Percentiles rank a stretch among this genome's conserved stretches.
Conservation (phyloP, 2,888 invertebrate genomes). For the Dolichomitus sp. region DNA sequence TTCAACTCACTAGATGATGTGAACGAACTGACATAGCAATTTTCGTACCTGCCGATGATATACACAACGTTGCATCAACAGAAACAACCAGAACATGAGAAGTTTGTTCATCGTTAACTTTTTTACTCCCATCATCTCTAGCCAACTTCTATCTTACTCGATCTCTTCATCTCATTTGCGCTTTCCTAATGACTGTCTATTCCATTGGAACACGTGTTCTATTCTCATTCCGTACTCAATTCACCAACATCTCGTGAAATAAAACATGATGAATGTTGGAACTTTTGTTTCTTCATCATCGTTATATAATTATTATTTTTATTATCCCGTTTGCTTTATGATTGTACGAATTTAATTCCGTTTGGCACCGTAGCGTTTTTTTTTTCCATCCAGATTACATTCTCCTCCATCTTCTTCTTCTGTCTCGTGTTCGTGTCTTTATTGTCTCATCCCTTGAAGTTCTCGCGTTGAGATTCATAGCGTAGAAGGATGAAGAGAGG, state of each 20-base stretch:
- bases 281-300: background rate
- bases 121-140: background rate
- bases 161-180: background rate
- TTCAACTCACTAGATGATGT: background rate
- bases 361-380: background rate
- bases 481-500: slow-evolving; percentile 14
- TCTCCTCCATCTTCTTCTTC: background rate
- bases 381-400: background rate
- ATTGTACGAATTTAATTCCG: background rate
- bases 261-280: background rate
- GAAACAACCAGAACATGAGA: background rate
- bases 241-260: background rate
- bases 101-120: slow-evolving; percentile 21
- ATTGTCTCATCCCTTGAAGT: slow-evolving; percentile 27
- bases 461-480: slow-evolving; percentile 22
- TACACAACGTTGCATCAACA: background rate
- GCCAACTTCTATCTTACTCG: background rate
- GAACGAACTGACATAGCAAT: background rate
- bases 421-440: slow-evolving; percentile 1
- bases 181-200: background rate
- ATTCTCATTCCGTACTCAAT: background rate
- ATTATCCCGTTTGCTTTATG: background rate
- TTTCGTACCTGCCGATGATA: background rate
- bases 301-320: background rate
- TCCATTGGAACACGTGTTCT: background rate